These are phyloP conservation scores for Calidris pugnax DNA, from an alignment of 2,113 vertebrate genomes.

Conservation along the genomic window DNA sequence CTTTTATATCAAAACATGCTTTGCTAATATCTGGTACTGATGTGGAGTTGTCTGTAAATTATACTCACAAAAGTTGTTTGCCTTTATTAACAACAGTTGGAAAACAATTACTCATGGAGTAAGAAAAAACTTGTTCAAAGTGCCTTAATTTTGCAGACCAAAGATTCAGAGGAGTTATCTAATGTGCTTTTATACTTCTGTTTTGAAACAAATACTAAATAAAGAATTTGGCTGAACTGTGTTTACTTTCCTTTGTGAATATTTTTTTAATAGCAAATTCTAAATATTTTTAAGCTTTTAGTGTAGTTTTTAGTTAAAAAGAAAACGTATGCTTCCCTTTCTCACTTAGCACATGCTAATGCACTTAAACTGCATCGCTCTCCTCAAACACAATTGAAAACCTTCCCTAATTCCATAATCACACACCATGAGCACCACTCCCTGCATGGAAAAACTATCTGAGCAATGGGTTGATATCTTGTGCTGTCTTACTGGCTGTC, in stretches of 20 bases:
- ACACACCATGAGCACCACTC: fast-evolving
- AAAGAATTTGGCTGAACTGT: constrained; percentile 76
- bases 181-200: constrained; percentile 71
- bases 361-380: background rate
- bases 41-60: constrained; percentile 74
- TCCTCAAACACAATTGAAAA: background rate
- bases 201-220: constrained; percentile 78
- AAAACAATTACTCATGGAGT: constrained; percentile 48
- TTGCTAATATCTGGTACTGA: constrained; percentile 62
- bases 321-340: background rate
- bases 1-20: constrained; percentile 65
- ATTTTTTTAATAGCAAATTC: background rate
- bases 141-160: constrained; percentile 65
- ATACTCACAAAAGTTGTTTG: constrained; percentile 65
- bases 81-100: constrained; percentile 56
- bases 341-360: background rate
- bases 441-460: background rate
- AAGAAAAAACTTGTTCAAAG: constrained; percentile 51
- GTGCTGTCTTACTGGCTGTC: background rate
- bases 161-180: constrained; percentile 55
- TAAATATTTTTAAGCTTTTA: background rate
- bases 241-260: constrained; percentile 12
- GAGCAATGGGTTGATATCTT: background rate
- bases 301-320: background rate
- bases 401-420: background rate